Base-by-base conservation (phyloP, 2,888 invertebrate species). In the Hydrotaea diabolus region DNA sequence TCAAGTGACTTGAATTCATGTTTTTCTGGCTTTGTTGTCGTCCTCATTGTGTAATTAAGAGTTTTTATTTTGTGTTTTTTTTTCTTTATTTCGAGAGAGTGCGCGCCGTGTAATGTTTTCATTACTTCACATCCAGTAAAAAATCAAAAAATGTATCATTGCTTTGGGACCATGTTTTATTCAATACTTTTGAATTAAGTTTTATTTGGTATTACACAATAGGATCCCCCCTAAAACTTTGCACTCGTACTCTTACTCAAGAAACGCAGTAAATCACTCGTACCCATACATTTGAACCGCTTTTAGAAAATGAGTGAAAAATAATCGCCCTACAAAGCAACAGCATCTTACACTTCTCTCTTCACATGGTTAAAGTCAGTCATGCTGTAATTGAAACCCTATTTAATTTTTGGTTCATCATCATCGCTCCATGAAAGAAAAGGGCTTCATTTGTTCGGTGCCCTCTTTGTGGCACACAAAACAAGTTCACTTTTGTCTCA, bases 41-140 rank as follows among this genome's bases (percentile, higher is more conserved):
- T 13, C 13, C 73, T 83, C 73, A 74, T 83, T 80, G 83, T 80
- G 73, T 69, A 83, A 83, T 72, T 72, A 31, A 74, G 73, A 66
- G 39, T 31, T 3, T 62, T 4, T 36, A 36, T n/a, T n/a, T n/a
- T n/a, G n/a, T n/a, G n/a, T n/a, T n/a, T n/a, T n/a, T n/a, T n/a
- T n/a, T n/a, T n/a, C n/a, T n/a, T n/a, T n/a, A n/a, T n/a, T n/a
- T n/a, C n/a, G n/a, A n/a, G 39, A 3, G 39, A 39, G 31, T 31
- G 31, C 31, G n/a, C n/a, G n/a, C 31, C 31, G 31, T 3, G 39
- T 9, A 39, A 39, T 39, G 39, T 64, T 31, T 59, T 59, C 26
- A 26, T 59, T 17, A 26, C 13, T 17, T 59, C 26, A 15, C 26
- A 13, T 23, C 21, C n/a, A n/a, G 19, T 57, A 17, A 17, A 26